phyloP scores from a whole-genome alignment of 2,113 vertebrate species.

The Microcebus ravelobensis region DNA sequence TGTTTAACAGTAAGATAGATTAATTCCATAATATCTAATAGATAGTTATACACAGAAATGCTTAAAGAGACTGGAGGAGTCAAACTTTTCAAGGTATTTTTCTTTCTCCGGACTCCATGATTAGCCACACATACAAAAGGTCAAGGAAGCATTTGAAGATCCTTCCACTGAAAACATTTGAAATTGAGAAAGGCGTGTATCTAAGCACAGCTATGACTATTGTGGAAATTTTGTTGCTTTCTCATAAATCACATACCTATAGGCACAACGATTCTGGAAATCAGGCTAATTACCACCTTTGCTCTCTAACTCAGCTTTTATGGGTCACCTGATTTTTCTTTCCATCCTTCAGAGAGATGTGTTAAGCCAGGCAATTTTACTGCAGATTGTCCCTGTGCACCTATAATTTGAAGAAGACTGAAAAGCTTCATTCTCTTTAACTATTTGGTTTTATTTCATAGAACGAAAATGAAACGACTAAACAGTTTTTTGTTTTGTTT shows the following conservation, averaged over 20 bases:
- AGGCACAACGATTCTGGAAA: background rate
- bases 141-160: background rate
- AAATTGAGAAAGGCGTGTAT: background rate
- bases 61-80: background rate
- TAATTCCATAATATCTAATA: background rate
- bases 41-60: background rate
- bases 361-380: background rate
- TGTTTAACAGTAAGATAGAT: background rate
- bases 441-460: conserved; percentile 35
- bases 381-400: background rate
- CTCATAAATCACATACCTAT: background rate
- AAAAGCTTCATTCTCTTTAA: conserved; percentile 45
- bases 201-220: background rate
- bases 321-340: background rate
- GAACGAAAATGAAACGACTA: conserved; percentile 54
- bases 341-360: background rate
- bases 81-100: background rate
- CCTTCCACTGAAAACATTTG: background rate
- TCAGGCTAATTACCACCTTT: background rate
- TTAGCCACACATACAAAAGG: background rate
- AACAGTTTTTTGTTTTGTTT: conserved; percentile 61
- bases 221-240: background rate
- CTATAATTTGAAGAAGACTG: background rate
- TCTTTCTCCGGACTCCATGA: background rate
- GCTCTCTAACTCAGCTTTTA: background rate